Percentiles rank a stretch among this genome's conserved stretches.
These are phyloP conservation scores for Mylabris sibirica DNA, from an alignment of 2,888 invertebrate species.

Conservation along the genomic window DNA sequence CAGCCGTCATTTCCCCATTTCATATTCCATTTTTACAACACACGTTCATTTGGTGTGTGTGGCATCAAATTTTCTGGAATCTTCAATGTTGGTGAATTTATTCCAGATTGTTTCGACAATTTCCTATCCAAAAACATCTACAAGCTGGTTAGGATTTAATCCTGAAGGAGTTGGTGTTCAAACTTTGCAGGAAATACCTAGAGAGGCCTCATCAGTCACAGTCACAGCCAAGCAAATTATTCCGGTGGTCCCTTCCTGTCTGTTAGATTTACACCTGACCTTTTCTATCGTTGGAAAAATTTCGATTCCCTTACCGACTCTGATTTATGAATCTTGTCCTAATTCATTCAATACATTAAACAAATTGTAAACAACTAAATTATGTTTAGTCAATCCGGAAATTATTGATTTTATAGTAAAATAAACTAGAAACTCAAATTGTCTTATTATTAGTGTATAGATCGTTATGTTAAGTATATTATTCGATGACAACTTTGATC, in stretches of 20 bases:
- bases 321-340: constrained; percentile 27
- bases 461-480: neutral
- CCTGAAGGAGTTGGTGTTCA: constrained; percentile 35
- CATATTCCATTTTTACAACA: constrained; percentile 6
- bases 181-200: constrained; percentile 42
- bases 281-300: constrained; percentile 44
- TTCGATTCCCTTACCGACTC: constrained; percentile 28
- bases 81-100: constrained; percentile 18
- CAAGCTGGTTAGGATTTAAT: constrained; percentile 25
- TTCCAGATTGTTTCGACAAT: constrained; percentile 36
- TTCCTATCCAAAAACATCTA: constrained; percentile 38
- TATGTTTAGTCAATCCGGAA: neutral
- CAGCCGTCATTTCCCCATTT: constrained; percentile 15
- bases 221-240: constrained; percentile 53
- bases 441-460: too few species aligned
- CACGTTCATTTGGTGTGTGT: constrained; percentile 6
- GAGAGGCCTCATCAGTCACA: constrained; percentile 53
- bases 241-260: constrained; percentile 51
- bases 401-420: too few species aligned
- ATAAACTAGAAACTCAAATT: too few species aligned
- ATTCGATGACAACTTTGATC: constrained; percentile 5
- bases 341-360: constrained; percentile 16
- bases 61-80: constrained; percentile 30
- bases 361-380: constrained; percentile 11
- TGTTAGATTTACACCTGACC: constrained; percentile 52